Percentiles rank a stretch among this genome's conserved stretches.
Evolutionary conservation across 2,113 vertebrate species (phyloP).

Genomic region (Platycercus adscitus): DNA sequence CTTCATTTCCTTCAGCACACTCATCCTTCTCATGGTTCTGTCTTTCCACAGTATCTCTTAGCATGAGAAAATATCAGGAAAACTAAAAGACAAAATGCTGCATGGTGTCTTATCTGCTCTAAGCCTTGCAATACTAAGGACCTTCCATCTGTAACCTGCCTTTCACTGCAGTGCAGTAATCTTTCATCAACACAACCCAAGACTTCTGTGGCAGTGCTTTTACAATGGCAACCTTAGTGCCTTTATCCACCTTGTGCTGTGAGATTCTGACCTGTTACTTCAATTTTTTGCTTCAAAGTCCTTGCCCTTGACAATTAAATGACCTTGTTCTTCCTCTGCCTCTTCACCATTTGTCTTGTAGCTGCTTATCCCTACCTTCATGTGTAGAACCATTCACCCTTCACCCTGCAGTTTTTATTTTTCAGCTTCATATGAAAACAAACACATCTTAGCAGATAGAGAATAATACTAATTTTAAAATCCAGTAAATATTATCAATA

Average conservation of each 20-base stretch:
- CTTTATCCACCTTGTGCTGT: neutral
- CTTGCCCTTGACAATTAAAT: neutral
- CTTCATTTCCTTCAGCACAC: neutral
- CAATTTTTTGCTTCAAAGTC: neutral
- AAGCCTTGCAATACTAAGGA: neutral
- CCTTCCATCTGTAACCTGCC: neutral
- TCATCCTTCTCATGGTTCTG: neutral
- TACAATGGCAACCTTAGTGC: fast-evolving
- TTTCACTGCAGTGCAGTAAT: neutral
- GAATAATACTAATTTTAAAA: neutral
- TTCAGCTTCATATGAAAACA: neutral
- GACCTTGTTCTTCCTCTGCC: neutral
- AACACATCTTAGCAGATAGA: neutral
- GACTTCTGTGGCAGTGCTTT: fast-evolving
- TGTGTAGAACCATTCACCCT: neutral
- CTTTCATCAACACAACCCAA: neutral
- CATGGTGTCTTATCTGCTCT: fast-evolving
- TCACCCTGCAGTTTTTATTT: neutral
- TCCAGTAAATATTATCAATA: neutral
- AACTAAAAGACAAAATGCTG: neutral
- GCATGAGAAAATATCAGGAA: neutral
- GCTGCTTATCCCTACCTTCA: fast-evolving
- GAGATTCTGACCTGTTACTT: neutral
- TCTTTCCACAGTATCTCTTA: neutral
- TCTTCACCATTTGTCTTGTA: neutral